Evolutionary conservation across 2,888 invertebrate species (phyloP), one percentile per base, ranked within the genome.

Genomic region (Eutolmus rufibarbis): DNA sequence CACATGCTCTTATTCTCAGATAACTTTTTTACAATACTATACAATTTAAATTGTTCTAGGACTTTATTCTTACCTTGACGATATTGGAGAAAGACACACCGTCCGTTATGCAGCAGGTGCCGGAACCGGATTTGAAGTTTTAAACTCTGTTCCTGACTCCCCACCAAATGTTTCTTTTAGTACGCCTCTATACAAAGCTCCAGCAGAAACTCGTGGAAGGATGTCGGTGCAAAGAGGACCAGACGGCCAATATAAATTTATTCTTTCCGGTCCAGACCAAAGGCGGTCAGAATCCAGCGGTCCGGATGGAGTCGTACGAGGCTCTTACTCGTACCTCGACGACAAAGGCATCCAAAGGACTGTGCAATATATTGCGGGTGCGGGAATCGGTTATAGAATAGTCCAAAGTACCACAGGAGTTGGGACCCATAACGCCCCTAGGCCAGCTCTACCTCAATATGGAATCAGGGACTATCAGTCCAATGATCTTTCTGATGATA

Each of bases 291-390:
- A 96, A 92, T 95, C 95, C 89, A 96, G 96, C 89, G 96, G 96
- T 89, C 93, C 96, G 0, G 94, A 94, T 87, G 96, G 96, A 19
- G 94, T 96, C 89, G 96, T 96, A 1, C 93, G 96, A 89, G 96
- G 96, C 46, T 96, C 96, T 0, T 96, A 96, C 93, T 96, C 96
- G 0, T 96, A 96, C 91, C 92, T 96, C 23, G 96, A 96, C 89
- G 96, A 96, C 90, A 96, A 96, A 92, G 96, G 96, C 0, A 95
- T 96, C 37, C 96, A 96, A 91, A 95, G 95, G 89, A 95, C 96
- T 0, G 96, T 96, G 0, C 95, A 96, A 91, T 96, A 96, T 91
- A 96, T 95, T 89, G 96, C 96, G 0, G 96, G 96, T 0, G 96
- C 96, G 0, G 95, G 93, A 89, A 96, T 96, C 78, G 96, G 96